Base-by-base conservation (phyloP, 2,797 vertebrate species). In the Neopelma chrysocephalum region DNA sequence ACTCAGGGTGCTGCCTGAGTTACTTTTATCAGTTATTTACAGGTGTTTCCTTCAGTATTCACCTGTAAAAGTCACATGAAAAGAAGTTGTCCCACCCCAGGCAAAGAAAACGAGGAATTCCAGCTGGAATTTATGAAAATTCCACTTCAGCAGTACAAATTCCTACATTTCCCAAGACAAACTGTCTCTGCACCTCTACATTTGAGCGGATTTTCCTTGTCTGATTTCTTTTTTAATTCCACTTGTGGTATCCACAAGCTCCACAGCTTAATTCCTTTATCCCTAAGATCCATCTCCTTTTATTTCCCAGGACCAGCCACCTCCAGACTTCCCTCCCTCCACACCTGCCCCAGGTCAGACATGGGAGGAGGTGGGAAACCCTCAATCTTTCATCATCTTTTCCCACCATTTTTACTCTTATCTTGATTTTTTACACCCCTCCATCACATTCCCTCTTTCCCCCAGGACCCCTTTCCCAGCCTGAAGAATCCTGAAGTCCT, bases 41-140 rank as follows among this genome's bases (percentile, higher is more conserved):
- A n/a, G 32, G 7, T 11, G 22, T 14, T 66, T 75, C 17, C 73
- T 72, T 81, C 75, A 22, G 19, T 32, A 76, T 57, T 82, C 27
- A 92, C 34, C 80, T 64, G 25, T 47, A 64, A 56, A 66, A 86
- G 22, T 29, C 40, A 69, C 0, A 82, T 16, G 27, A 60, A 89
- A 66, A 38, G 3, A 40, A 62, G 10, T 6, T 71, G 12, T 5
- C n/a, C 15, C 18, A 82, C 12, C 4, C 15, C 17, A 19, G 45
- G 19, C 10, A 34, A 75, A 57, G 42, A 20, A 36, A 43, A 16
- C 0, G 34, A 4, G 3, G 6, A 32, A 57, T 16, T 10, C 10
- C 11, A 26, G 38, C 0, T 13, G 50, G 43, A 57, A 38, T 18
- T 4, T 0, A 1, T 1, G 6, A 62, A 34, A 87, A 54, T 22